These are phyloP conservation scores for Podilymbus podiceps DNA, from an alignment of 2,113 vertebrate species.

Conservation along the genomic window DNA sequence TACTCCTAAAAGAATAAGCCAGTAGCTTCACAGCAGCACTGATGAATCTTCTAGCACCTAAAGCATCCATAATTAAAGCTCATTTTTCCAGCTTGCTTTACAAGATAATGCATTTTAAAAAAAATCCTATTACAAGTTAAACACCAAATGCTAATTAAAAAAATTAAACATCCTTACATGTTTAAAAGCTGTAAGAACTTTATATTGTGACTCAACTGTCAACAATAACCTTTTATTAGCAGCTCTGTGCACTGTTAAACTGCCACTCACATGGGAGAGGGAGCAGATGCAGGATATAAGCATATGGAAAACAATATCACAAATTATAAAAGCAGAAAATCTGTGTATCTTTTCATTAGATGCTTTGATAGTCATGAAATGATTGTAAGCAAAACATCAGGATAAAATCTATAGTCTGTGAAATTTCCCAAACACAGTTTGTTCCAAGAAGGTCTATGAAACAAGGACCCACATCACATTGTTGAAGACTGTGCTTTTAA, in stretches of 20 bases:
- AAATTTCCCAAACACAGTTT: background rate
- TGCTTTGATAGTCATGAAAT: background rate
- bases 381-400: background rate
- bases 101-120: background rate
- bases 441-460: background rate
- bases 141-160: background rate
- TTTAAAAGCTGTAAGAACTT: background rate
- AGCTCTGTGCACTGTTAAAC: background rate
- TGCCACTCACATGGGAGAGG: background rate
- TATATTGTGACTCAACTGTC: background rate
- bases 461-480: background rate
- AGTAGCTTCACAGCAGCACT: background rate
- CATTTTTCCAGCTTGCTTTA: background rate
- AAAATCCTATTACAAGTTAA: background rate
- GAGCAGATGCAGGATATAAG: background rate
- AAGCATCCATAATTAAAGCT: background rate
- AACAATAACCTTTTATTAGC: background rate
- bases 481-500: background rate
- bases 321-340: background rate
- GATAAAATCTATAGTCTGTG: background rate
- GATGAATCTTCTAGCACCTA: background rate
- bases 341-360: background rate
- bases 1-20: background rate
- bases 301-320: background rate
- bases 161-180: background rate